These are phyloP conservation scores for Branchipolynoe longqiensis DNA, from an alignment of 2,888 invertebrate species.

Conservation along the genomic window DNA sequence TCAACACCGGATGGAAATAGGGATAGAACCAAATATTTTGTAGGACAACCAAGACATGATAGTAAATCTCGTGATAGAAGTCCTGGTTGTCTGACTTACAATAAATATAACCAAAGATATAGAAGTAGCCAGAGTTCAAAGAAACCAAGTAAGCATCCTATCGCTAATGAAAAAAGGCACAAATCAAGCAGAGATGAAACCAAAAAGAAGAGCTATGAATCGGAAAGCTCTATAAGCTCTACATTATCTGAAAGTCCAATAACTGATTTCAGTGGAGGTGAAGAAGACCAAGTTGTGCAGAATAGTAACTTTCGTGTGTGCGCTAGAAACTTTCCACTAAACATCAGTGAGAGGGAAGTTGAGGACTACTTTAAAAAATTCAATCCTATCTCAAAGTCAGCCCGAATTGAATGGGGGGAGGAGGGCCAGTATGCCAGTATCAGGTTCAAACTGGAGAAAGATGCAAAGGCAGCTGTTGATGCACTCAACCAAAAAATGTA, in stretches of 20 bases:
- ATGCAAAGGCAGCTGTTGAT: not conserved
- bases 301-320: not conserved
- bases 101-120: not conserved
- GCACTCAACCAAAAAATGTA: not conserved
- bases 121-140: not conserved
- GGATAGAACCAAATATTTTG: not conserved
- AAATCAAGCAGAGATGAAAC: not conserved
- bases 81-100: not conserved
- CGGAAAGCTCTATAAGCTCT: not conserved
- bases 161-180: not conserved
- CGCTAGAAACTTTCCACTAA: conserved; percentile 14
- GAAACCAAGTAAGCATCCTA: not conserved
- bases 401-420: not conserved
- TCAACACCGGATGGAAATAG: not conserved
- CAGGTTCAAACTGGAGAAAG: not conserved
- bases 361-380: not conserved
- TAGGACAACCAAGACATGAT: not conserved
- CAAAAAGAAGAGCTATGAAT: not conserved
- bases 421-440: not conserved
- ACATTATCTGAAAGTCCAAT: not conserved
- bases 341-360: not conserved
- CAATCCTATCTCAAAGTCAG: not conserved
- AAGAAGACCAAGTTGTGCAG: not conserved
- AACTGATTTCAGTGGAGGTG: not conserved
- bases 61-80: not conserved